phyloP scores from a whole-genome alignment of 1,140 invertebrate species.

The Watersipora subatra region DNA sequence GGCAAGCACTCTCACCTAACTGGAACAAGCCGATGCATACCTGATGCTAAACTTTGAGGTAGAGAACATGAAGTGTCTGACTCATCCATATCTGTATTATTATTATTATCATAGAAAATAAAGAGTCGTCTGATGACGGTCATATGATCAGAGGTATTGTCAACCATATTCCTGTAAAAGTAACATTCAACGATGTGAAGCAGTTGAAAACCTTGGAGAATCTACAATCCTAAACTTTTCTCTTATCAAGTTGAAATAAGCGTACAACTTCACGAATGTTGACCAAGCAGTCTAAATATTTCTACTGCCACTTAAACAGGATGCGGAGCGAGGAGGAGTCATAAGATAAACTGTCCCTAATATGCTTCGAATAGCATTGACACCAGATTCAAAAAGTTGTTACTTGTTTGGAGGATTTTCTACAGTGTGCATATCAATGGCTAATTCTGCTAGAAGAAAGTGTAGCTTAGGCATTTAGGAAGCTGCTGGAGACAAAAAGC shows the following conservation, averaged over 20 bases:
- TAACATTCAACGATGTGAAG: not conserved
- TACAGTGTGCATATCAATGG: too few relatives aligned
- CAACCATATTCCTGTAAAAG: not conserved
- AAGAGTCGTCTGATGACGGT: not conserved
- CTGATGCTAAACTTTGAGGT: not conserved
- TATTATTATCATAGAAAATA: not conserved
- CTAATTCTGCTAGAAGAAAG: too few relatives aligned
- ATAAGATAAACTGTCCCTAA: not conserved
- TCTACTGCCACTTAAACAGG: not conserved
- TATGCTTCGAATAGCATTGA: too few relatives aligned
- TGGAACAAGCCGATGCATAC: not conserved
- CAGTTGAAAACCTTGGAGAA: not conserved
- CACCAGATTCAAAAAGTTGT: too few relatives aligned
- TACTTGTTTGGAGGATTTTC: too few relatives aligned
- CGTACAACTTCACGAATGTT: not conserved
- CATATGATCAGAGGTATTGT: not conserved
- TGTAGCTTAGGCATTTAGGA: too few relatives aligned
- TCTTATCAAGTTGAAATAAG: not conserved
- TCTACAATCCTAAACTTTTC: not conserved
- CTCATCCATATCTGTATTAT: not conserved
- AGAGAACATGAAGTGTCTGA: not conserved
- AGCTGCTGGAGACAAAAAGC: too few relatives aligned
- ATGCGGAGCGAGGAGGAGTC: not conserved
- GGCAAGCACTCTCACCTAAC: not conserved
- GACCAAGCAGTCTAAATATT: not conserved